Percentiles rank a stretch among this genome's conserved stretches.
Conservation (phyloP, 2,797 vertebrate species). For the Epinephelus malabaricus region DNA sequence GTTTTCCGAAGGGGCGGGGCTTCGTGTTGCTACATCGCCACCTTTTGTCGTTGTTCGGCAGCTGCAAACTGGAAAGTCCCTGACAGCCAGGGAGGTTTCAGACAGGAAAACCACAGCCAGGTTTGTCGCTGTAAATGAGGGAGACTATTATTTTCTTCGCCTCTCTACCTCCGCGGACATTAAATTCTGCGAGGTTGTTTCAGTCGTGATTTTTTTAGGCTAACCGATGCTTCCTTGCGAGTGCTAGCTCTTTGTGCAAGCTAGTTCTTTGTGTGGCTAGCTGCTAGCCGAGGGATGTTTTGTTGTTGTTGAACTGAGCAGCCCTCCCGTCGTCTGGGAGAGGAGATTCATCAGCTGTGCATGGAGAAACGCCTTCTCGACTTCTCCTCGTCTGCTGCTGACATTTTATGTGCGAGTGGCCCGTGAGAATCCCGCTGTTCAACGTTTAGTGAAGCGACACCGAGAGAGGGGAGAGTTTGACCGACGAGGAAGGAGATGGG, state of each 20-base stretch:
- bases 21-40: slow-evolving; percentile 71
- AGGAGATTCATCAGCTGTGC: slow-evolving; percentile 58
- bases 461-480: slow-evolving; percentile 54
- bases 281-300: slow-evolving; percentile 81
- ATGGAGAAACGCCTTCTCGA: slow-evolving; percentile 52
- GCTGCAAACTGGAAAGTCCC: slow-evolving; percentile 80
- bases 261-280: slow-evolving; percentile 87
- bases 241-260: slow-evolving; percentile 59
- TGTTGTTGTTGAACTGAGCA: slow-evolving; percentile 80
- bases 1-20: slow-evolving; percentile 51
- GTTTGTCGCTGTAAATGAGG: slow-evolving; percentile 31
- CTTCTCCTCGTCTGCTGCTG: slow-evolving; percentile 24
- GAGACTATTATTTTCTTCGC: neutral
- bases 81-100: slow-evolving; percentile 54
- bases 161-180: neutral
- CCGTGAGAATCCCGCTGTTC: slow-evolving; percentile 16
- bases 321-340: slow-evolving; percentile 75
- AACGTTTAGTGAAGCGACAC: slow-evolving; percentile 38
- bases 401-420: slow-evolving; percentile 31
- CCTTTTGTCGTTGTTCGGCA: slow-evolving; percentile 66
- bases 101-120: slow-evolving; percentile 24
- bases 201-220: neutral
- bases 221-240: slow-evolving; percentile 34
- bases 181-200: neutral
- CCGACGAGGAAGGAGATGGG: slow-evolving; percentile 90